A percentile compares a stretch with the other conserved stretches of the same genome.
phyloP scores from a whole-genome alignment of 2,113 vertebrate genomes.

The Alexandromys fortis region DNA sequence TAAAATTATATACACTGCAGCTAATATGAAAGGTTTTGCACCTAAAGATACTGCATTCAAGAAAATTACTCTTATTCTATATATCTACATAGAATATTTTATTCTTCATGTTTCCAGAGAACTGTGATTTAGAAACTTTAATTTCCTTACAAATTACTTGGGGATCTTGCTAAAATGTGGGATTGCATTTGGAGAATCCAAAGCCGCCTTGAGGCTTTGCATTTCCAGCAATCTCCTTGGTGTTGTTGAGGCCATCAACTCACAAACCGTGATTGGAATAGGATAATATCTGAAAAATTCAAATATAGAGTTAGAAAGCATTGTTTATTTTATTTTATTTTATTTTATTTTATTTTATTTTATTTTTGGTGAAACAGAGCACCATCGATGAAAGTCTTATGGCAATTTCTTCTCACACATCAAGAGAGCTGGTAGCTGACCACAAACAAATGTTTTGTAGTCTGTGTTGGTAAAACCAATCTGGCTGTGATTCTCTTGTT shows the following conservation, averaged over 20 bases:
- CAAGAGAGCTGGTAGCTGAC: neutral
- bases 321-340: no score
- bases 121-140: constrained; percentile 20
- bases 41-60: neutral
- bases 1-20: neutral
- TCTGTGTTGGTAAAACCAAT: neutral
- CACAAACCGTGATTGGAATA: neutral
- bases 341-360: neutral
- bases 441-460: neutral
- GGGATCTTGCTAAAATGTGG: neutral
- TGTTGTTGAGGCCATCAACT: neutral
- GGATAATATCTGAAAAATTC: neutral
- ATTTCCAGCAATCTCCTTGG: neutral
- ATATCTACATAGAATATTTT: neutral
- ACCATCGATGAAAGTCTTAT: neutral
- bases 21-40: neutral
- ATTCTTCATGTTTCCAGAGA: neutral
- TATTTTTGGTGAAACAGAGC: neutral
- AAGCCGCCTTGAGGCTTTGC: neutral
- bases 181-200: neutral
- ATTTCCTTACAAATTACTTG: neutral
- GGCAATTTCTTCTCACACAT: neutral
- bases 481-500: neutral
- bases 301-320: neutral
- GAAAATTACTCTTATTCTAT: constrained; percentile 18